Evolutionary conservation across 2,888 invertebrate species (phyloP).

Genomic region (Agriopis marginaria): DNA sequence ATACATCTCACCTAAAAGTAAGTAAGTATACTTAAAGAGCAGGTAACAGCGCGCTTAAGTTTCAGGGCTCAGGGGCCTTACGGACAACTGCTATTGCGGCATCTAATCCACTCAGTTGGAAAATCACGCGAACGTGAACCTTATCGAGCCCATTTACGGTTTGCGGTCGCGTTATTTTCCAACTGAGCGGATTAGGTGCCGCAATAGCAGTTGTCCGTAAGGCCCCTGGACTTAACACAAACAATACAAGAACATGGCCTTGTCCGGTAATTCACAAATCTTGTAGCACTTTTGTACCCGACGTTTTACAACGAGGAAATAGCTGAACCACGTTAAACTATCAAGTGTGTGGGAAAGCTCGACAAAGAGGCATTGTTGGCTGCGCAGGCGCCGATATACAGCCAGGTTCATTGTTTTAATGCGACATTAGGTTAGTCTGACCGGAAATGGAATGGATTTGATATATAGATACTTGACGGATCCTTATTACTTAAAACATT

Average conservation of each 20-base stretch:
- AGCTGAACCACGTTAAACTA: slow-evolving; percentile 40
- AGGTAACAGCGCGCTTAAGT: too few species aligned
- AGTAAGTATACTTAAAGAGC: too few species aligned
- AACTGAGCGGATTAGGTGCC: too few species aligned
- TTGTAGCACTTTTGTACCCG: slow-evolving; percentile 42
- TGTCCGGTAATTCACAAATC: slow-evolving; percentile 21
- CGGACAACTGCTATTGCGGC: too few species aligned
- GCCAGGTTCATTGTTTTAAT: slow-evolving; percentile 19
- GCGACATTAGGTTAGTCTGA: slow-evolving; percentile 14
- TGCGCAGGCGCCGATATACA: slow-evolving; percentile 10
- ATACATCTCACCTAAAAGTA: too few species aligned
- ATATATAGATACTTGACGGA: background rate
- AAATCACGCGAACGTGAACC: too few species aligned
- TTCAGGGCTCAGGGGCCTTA: too few species aligned
- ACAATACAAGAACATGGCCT: background rate
- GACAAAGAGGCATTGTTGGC: slow-evolving; percentile 64
- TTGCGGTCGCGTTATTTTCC: too few species aligned
- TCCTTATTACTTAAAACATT: too few species aligned
- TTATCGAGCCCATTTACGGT: too few species aligned
- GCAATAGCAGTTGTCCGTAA: background rate
- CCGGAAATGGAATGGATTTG: slow-evolving; percentile 2
- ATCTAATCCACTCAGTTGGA: too few species aligned
- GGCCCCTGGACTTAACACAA: background rate
- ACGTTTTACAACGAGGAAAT: slow-evolving; percentile 46
- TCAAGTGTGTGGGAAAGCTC: slow-evolving; percentile 54